Evolutionary conservation across 2,797 vertebrate species (phyloP).

Genomic region (Adrianichthys oophorus): DNA sequence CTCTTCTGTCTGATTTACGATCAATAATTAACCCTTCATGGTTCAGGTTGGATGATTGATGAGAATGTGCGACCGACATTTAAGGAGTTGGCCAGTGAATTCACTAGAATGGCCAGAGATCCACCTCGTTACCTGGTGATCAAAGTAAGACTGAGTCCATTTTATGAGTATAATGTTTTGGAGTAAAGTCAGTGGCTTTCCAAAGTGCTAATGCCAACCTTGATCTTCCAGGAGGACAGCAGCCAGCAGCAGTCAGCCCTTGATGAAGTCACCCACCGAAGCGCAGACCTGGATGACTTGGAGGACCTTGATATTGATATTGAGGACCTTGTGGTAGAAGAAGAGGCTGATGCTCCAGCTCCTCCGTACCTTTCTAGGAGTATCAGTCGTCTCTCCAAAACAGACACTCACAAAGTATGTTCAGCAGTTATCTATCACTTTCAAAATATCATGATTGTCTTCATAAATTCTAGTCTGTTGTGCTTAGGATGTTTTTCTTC

Average conservation of each 20-base stretch:
- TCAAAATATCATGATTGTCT: neutral
- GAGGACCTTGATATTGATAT: conserved; percentile 69
- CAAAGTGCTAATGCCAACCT: conserved; percentile 1
- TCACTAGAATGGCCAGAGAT: conserved; percentile 95
- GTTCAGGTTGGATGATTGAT: conserved; percentile 95
- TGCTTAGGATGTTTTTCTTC: conserved; percentile 9
- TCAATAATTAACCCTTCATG: conserved; percentile 1
- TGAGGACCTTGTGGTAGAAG: conserved; percentile 70
- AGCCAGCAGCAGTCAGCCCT: conserved; percentile 55
- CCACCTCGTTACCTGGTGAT: conserved; percentile 93
- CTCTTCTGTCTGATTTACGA: too few relatives aligned
- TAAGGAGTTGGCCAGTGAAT: conserved; percentile 94
- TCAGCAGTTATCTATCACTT: neutral
- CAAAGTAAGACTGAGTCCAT: conserved; percentile 75
- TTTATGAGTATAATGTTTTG: neutral
- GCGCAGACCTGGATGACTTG: conserved; percentile 82
- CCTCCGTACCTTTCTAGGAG: conserved; percentile 68
- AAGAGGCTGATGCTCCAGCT: conserved; percentile 46
- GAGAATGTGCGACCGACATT: conserved; percentile 96
- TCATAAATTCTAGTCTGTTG: neutral
- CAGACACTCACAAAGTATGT: conserved; percentile 71
- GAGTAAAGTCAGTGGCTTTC: neutral
- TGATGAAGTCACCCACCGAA: conserved; percentile 78
- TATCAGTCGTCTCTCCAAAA: conserved; percentile 62
- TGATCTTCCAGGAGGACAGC: conserved; percentile 65